These are phyloP conservation scores for Trochalopteron elliotii DNA, from an alignment of 2,113 vertebrate species.

Conservation along the genomic window DNA sequence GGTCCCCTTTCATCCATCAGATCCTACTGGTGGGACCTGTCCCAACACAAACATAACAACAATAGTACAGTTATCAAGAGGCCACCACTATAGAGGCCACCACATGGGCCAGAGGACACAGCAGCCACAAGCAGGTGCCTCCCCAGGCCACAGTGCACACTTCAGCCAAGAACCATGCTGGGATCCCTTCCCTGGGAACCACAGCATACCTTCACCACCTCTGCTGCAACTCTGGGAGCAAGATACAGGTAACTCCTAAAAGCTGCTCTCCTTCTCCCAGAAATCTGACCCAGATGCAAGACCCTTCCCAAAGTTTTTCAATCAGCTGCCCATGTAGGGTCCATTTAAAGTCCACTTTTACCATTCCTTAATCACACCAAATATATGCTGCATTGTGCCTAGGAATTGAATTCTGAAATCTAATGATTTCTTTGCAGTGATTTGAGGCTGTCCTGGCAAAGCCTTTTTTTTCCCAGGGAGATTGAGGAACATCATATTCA, in stretches of 20 bases:
- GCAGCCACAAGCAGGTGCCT: background rate
- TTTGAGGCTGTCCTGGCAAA: background rate
- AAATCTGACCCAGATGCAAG: background rate
- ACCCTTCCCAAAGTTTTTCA: background rate
- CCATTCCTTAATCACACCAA: background rate
- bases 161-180: accelerated
- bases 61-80: background rate
- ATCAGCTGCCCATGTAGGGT: background rate
- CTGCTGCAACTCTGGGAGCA: background rate
- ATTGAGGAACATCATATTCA: background rate
- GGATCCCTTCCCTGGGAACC: background rate
- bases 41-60: background rate
- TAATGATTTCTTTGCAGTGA: background rate
- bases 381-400: background rate
- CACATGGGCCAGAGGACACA: background rate
- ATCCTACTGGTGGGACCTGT: background rate
- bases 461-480: background rate
- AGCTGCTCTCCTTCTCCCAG: background rate
- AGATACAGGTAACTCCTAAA: background rate
- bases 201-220: accelerated
- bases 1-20: background rate
- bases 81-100: background rate
- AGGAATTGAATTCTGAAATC: background rate
- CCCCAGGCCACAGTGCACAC: background rate
- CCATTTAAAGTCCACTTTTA: background rate